phyloP scores from a whole-genome alignment of 1,140 invertebrate genomes.

The Idris sp. region DNA sequence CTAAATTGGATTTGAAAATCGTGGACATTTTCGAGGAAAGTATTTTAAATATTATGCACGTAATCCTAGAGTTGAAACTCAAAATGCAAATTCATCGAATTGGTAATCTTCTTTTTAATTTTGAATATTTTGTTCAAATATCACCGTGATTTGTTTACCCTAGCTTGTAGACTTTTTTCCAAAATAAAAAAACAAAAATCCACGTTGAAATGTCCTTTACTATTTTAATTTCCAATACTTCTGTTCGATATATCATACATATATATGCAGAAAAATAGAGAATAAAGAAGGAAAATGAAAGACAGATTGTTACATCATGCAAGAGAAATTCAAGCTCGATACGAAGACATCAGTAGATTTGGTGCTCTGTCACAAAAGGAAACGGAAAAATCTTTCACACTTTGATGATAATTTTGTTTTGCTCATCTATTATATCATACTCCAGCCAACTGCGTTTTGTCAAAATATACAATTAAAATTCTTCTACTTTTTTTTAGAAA shows the following conservation, averaged over 20 bases:
- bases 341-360: slow-evolving; percentile 10
- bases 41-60: slow-evolving; percentile 55
- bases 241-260: slow-evolving; percentile 33
- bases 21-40: slow-evolving; percentile 62
- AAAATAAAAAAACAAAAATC: too few relatives aligned
- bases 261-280: slow-evolving; percentile 46
- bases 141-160: too few relatives aligned
- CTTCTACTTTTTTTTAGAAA: too few relatives aligned
- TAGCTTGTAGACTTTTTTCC: too few relatives aligned
- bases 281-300: slow-evolving; percentile 46
- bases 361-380: background rate
- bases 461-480: too few relatives aligned
- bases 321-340: slow-evolving; percentile 22
- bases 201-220: too few relatives aligned
- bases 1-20: slow-evolving; percentile 56
- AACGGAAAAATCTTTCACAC: too few relatives aligned
- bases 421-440: too few relatives aligned
- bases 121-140: too few relatives aligned
- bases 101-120: slow-evolving; percentile 4
- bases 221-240: background rate
- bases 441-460: too few relatives aligned
- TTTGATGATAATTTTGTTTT: too few relatives aligned
- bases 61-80: slow-evolving; percentile 36
- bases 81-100: slow-evolving; percentile 56
- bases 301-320: slow-evolving; percentile 27